Evolutionary conservation across 2,888 invertebrate genomes (phyloP).

Genomic region (Apoderus coryli): DNA sequence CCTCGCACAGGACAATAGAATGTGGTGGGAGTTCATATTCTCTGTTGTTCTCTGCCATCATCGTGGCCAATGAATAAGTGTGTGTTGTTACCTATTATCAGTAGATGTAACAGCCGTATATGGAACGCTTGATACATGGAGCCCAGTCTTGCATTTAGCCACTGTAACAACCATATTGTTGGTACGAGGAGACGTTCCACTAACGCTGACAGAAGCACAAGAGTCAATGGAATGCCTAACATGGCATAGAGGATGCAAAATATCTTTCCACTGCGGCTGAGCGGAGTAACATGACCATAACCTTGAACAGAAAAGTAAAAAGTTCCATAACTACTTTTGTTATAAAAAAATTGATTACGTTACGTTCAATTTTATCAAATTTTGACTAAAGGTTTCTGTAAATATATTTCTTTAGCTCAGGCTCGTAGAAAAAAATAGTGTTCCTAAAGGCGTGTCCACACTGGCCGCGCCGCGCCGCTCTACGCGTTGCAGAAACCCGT

Average conservation of each 20-base stretch:
- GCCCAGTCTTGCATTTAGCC: slow-evolving; percentile 53
- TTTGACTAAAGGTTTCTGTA: too few species aligned
- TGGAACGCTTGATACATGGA: slow-evolving; percentile 60
- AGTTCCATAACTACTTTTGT: not conserved
- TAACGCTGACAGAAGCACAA: slow-evolving; percentile 67
- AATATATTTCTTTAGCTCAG: too few species aligned
- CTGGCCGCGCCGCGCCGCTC: too few species aligned
- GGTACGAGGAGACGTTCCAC: slow-evolving; percentile 70
- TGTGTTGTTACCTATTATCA: slow-evolving; percentile 51
- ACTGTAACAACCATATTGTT: slow-evolving; percentile 52
- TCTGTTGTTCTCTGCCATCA: too few species aligned
- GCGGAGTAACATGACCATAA: slow-evolving; percentile 79
- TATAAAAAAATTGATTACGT: too few species aligned
- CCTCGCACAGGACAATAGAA: too few species aligned
- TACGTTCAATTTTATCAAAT: too few species aligned
- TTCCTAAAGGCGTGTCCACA: too few species aligned
- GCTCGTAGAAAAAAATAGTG: too few species aligned
- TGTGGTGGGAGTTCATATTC: too few species aligned
- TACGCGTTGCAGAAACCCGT: too few species aligned
- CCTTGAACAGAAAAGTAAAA: slow-evolving; percentile 38
- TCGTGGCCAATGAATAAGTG: too few species aligned
- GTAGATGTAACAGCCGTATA: slow-evolving; percentile 61
- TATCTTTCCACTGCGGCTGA: slow-evolving; percentile 72
- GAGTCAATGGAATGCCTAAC: slow-evolving; percentile 73
- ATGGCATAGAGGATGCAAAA: slow-evolving; percentile 80